Percentiles rank a stretch among this genome's conserved stretches.
Evolutionary conservation across 1,140 invertebrate genomes (phyloP).

Genomic region (Trachymyrmex cornetzi): DNA sequence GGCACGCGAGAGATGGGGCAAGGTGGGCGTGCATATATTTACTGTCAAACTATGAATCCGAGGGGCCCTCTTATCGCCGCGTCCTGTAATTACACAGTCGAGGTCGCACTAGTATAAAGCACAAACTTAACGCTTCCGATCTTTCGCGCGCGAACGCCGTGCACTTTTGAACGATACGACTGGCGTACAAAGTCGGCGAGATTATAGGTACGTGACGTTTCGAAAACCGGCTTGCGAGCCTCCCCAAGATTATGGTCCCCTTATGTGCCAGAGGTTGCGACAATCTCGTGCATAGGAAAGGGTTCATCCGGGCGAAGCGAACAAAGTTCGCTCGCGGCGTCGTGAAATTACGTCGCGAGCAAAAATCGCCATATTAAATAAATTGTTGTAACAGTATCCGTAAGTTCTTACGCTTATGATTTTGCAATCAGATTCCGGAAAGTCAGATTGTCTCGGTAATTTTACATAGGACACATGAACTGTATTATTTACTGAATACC

Average conservation of each 20-base stretch:
- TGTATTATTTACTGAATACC: slow-evolving; percentile 35
- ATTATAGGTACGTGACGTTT: slow-evolving; percentile 63
- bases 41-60: slow-evolving; percentile 75
- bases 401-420: slow-evolving; percentile 30
- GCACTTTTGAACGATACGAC: slow-evolving; percentile 59
- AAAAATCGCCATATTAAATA: slow-evolving; percentile 40
- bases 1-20: slow-evolving; percentile 47
- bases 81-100: slow-evolving; percentile 72
- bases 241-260: slow-evolving; percentile 45
- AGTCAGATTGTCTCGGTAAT: slow-evolving; percentile 22
- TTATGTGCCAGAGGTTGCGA: slow-evolving; percentile 56
- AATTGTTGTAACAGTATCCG: slow-evolving; percentile 44
- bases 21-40: slow-evolving; percentile 75
- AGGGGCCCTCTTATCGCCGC: slow-evolving; percentile 65
- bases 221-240: slow-evolving; percentile 53
- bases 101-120: slow-evolving; percentile 66
- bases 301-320: slow-evolving; percentile 22
- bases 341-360: slow-evolving; percentile 35
- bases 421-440: slow-evolving; percentile 29
- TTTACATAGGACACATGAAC: neutral
- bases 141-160: slow-evolving; percentile 17
- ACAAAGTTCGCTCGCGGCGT: slow-evolving; percentile 39
- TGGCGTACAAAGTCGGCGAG: slow-evolving; percentile 60
- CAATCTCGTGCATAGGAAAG: slow-evolving; percentile 44
- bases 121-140: slow-evolving; percentile 71